Base-by-base conservation (phyloP, 2,888 invertebrate genomes). In the Amblyjoppa proteus region DNA sequence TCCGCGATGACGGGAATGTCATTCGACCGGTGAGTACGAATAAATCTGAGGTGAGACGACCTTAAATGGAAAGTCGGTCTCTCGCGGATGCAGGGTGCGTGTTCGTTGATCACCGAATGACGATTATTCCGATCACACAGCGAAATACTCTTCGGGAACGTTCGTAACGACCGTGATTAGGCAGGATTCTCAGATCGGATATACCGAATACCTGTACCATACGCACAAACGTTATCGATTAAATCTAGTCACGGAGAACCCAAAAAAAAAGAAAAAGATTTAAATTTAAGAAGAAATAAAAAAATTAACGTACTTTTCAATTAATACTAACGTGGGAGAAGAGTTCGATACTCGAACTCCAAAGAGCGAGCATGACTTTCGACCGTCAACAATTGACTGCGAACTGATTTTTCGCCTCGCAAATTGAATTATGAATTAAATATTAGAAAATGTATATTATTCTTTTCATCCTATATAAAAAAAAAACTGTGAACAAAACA, bases 1-100 rank as follows among this genome's bases (percentile, higher is more conserved):
- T 91, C 89, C 89, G 87, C 90, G 90, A 91, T 91, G 91, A 91
- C 90, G 90, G 90, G 89, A 89, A 91, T 91, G 90, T 90, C 89
- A 88, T 88, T 88, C 90, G 88, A 88, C 88, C 89, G 87, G 89
- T 89, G 86, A 89, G 88, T 85, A 88, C 87, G 86, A 87, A 87
- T 87, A 88, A 87, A 87, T 89, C 88, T 87, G 87, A 87, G 87
- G 89, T 88, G 87, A 87, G 85, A 89, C 88, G 80, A 70, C 88
- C 88, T 86, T 88, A 88, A 84, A 88, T 86, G 88, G 88, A 84
- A 86, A 88, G 88, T 88, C 89, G 86, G 87, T 76, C 70, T 81
- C 73, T 74, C 78, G 53, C 51, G 64, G 78, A 81, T 85, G 74
- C 69, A 61, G 56, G 66, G 38, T 53, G 80, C 80, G 80, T 74